These are phyloP conservation scores for Gadopsis bispinosus DNA, from an alignment of 2,797 vertebrate genomes.

Conservation along the genomic window DNA sequence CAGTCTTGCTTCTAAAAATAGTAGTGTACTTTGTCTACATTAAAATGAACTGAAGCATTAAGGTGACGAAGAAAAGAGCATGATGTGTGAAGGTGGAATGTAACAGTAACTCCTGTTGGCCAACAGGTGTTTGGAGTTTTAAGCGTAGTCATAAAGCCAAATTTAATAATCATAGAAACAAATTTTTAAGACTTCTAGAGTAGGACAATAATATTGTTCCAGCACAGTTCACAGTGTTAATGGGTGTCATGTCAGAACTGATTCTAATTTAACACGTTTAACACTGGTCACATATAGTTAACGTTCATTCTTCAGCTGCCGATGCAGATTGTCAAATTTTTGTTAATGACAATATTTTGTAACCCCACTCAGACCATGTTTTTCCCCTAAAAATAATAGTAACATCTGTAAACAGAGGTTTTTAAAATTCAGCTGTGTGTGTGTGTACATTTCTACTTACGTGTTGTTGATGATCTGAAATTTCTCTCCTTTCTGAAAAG, in stretches of 20 bases:
- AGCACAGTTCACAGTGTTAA: constrained; percentile 32
- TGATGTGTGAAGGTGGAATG: background rate
- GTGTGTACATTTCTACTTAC: constrained; percentile 79
- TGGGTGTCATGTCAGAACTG: constrained; percentile 18
- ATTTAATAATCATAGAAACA: background rate
- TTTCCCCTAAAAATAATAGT: background rate
- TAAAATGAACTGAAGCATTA: background rate
- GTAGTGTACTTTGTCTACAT: background rate
- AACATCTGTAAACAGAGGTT: background rate
- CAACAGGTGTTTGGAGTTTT: no score
- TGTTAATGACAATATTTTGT: background rate
- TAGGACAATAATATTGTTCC: background rate
- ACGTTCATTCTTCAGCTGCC: background rate
- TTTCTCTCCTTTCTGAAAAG: constrained; percentile 95
- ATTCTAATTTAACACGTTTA: constrained; percentile 39
- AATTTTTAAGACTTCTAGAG: constrained; percentile 17
- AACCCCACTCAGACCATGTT: background rate
- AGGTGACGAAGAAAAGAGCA: constrained; percentile 4
- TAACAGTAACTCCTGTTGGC: background rate
- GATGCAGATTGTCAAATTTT: background rate
- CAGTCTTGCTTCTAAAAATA: background rate
- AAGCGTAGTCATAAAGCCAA: background rate
- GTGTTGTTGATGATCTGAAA: constrained; percentile 98
- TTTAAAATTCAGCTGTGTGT: background rate
- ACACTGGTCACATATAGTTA: constrained; percentile 19